Evolutionary conservation across 2,888 invertebrate species (phyloP).

Genomic region (Ditula angustiorana): DNA sequence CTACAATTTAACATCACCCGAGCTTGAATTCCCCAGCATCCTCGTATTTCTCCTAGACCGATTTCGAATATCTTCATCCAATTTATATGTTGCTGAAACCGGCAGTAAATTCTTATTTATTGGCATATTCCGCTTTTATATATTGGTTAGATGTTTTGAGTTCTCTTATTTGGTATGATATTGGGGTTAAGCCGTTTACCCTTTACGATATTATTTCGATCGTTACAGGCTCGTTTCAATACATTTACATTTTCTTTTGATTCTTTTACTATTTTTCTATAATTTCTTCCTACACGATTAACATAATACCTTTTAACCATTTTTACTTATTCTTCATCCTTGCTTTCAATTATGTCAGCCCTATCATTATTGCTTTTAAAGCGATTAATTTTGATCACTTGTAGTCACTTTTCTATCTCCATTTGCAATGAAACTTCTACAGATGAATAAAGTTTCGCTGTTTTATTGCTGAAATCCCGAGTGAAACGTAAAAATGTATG

Average conservation of each 20-base stretch:
- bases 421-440: slow-evolving; percentile 30
- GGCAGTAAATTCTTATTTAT: slow-evolving; percentile 63
- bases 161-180: slow-evolving; percentile 47
- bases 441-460: slow-evolving; percentile 43
- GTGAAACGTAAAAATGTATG: slow-evolving; percentile 42
- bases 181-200: slow-evolving; percentile 39
- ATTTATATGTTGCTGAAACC: slow-evolving; percentile 59
- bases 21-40: slow-evolving; percentile 53
- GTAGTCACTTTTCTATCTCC: background rate
- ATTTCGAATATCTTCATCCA: slow-evolving; percentile 73
- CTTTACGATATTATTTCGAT: slow-evolving; percentile 31
- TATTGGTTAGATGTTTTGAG: slow-evolving; percentile 48
- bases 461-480: slow-evolving; percentile 48
- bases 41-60: slow-evolving; percentile 50
- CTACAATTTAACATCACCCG: slow-evolving; percentile 52
- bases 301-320: background rate
- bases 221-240: slow-evolving; percentile 32
- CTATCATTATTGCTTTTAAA: background rate
- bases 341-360: background rate
- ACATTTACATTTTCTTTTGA: slow-evolving; percentile 39
- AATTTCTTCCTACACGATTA: background rate
- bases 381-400: background rate
- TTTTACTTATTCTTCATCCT: background rate
- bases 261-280: slow-evolving; percentile 10
- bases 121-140: slow-evolving; percentile 51